Evolutionary conservation across 2,888 invertebrate genomes (phyloP).

Genomic region (Urechis unicinctus): DNA sequence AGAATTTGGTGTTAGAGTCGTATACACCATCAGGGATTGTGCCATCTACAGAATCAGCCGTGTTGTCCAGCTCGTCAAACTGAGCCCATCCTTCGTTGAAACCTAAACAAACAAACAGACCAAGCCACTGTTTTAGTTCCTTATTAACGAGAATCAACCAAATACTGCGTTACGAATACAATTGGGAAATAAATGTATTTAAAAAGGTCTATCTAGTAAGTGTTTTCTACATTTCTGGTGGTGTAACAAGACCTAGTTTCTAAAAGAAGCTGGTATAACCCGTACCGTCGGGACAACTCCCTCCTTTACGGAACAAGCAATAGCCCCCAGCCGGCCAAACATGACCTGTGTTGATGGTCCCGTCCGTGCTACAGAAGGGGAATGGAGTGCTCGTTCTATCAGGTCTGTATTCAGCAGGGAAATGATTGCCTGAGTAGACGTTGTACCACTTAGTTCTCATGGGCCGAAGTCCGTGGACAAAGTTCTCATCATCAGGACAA

Average conservation of each 20-base stretch:
- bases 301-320: background rate
- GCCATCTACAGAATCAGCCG: background rate
- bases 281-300: background rate
- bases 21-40: background rate
- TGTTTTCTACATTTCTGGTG: too few relatives aligned
- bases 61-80: background rate
- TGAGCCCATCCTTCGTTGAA: background rate
- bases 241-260: too few relatives aligned
- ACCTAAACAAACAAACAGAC: background rate
- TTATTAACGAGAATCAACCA: too few relatives aligned
- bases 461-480: background rate
- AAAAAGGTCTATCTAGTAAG: too few relatives aligned
- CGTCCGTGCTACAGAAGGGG: background rate
- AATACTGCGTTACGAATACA: too few relatives aligned
- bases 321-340: background rate
- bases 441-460: background rate
- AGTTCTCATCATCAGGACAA: background rate
- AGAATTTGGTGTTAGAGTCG: background rate
- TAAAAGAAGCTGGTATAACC: background rate
- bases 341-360: background rate
- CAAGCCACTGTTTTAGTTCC: too few relatives aligned
- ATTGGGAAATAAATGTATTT: too few relatives aligned
- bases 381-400: too few relatives aligned
- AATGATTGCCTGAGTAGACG: background rate
- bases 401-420: too few relatives aligned